Evolutionary conservation across 1,140 invertebrate species (phyloP), one percentile per base, ranked within the genome.

Genomic region (Aphidius ervi): DNA sequence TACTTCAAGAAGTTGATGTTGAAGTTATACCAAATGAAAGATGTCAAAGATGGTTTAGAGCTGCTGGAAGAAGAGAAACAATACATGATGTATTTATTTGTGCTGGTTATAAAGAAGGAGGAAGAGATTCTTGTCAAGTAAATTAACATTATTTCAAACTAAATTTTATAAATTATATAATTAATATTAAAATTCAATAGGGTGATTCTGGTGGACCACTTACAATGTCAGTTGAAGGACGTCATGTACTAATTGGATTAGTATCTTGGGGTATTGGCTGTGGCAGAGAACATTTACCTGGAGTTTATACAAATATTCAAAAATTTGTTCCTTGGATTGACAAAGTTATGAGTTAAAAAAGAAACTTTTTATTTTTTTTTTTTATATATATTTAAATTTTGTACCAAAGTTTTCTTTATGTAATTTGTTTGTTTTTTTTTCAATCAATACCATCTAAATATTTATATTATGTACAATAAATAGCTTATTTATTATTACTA

Each of bases 61-160:
- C 91, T 10, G 94, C 93, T 0, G 93, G 93, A 6, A 81, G 93
- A 55, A 81, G 92, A 46, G 94, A 96, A 80, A 92, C 89, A 1
- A 96, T 97, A 64, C 91, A 94, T 63, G 92, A 96, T 66, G 93
- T 95, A 1, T 96, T 97, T 74, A 81, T 96, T 0, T 97, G 94
- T 74, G 94, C 94, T 5, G 94, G 94, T 39, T 93, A 93, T 63
- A 92, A 93, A 75, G 90, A 94, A 82, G 87, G 87, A 9, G 87
- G 87, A 4, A 72, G 87, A 56, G 87, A 88, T 71, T 87, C 86
- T 23, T 89, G 87, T 67, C 86, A 80, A 73, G 78, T 78, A 67
- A 64, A 43, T 52, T 40, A 16, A 54, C 39, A 43, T 56, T 63
- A 61, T 56, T 61, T 42, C 37, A 52, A 53, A 9, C 6, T 20